Percentiles rank a stretch among this genome's conserved stretches.
phyloP scores from a whole-genome alignment of 2,888 invertebrate species.

The Leptarthrus brevirostris region DNA sequence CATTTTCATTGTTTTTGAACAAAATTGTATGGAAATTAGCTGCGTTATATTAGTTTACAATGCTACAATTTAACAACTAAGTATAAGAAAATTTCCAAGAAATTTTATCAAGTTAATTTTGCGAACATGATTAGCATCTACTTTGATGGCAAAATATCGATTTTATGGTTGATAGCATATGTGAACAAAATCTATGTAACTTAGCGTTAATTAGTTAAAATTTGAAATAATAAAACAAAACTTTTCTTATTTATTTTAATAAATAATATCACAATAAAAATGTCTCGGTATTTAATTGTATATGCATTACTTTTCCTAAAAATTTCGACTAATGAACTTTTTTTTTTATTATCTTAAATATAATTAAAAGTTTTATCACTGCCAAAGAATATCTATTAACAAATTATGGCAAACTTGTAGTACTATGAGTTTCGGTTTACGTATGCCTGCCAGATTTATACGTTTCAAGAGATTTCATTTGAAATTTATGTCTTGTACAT shows the following conservation, averaged over 20 bases:
- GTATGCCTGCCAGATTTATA: background rate
- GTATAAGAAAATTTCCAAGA: background rate
- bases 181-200: no score
- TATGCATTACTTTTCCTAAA: constrained; percentile 34
- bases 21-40: background rate
- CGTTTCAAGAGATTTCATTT: background rate
- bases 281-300: constrained; percentile 14
- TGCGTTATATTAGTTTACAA: constrained; percentile 2
- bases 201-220: no score
- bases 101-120: background rate
- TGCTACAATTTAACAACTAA: background rate
- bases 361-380: constrained; percentile 10
- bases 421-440: background rate
- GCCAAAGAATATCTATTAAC: constrained; percentile 1
- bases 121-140: no score
- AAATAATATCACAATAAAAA: constrained; percentile 40
- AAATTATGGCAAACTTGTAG: constrained; percentile 4
- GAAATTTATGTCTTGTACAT: no score
- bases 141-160: no score
- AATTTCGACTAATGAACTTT: constrained; percentile 34
- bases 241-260: background rate
- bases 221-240: no score
- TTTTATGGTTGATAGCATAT: no score
- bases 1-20: background rate
- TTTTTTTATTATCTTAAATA: constrained; percentile 13